Evolutionary conservation across 2,113 vertebrate genomes (phyloP), one percentile per base, ranked within the genome.

Genomic region (Peromyscus leucopus): DNA sequence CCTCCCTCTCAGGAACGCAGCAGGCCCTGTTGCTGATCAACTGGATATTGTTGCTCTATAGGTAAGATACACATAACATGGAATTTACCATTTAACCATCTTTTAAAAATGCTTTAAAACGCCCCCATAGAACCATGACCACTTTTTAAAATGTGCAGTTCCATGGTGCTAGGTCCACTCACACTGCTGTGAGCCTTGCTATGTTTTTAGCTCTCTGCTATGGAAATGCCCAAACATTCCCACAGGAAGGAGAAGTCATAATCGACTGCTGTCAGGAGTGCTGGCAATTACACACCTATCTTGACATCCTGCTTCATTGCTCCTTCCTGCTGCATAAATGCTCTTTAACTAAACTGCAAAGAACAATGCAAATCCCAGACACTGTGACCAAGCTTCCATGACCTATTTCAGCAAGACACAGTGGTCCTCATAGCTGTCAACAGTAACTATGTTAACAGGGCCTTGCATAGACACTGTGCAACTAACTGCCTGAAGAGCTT

Each of bases 341-440:
- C 24, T 69, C 82, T 90, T 7, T 10, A 26, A 80, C 91, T 87
- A 82, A 46, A 59, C 42, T n/a, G n/a, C 80, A 93, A 88, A 63
- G 24, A 89, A 17, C 10, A 78, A 75, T 19, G 22, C 67, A 46
- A 33, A 57, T 26, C 59, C 65, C 78, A 95, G 69, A 24, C 90
- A 89, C 11, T 10, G 2, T 7, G 1, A 86, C 33, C 78, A 72
- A 24, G 21, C 15, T 28, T 72, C 96, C 55, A 10, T 4, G 48
- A 80, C 9, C 48, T 63, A 22, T 22, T 74, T 16, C 17, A 42
- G 57, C 6, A 9, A 0, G 36, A 21, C 10, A 16, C 0, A 51
- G 71, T 0, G 78, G 17, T 22, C 36, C 75, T 22, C 39, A 79
- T n/a, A 82, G 31, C 31, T 10, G 16, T 16, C 7, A 13, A 28